Evolutionary conservation across 2,888 invertebrate genomes (phyloP).

Genomic region (Caenorhabditis parvicauda): DNA sequence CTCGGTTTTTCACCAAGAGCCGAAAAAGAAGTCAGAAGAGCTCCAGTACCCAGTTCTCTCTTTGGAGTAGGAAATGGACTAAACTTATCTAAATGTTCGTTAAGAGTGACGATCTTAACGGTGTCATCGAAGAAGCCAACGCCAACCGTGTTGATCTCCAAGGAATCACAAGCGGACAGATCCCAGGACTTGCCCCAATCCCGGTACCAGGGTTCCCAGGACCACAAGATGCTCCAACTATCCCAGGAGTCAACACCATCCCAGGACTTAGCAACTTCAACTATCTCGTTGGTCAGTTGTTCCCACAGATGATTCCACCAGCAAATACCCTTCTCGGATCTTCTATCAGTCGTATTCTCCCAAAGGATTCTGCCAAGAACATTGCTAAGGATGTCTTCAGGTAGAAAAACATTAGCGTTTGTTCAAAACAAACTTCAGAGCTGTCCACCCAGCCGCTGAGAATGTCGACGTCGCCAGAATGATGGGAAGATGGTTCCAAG

Average conservation of each 20-base stretch:
- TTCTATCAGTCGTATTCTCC: slow-evolving; percentile 61
- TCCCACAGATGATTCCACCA: slow-evolving; percentile 63
- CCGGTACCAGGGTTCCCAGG: slow-evolving; percentile 61
- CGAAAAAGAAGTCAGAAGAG: slow-evolving; percentile 27
- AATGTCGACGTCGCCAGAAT: slow-evolving; percentile 62
- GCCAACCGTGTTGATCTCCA: slow-evolving; percentile 59
- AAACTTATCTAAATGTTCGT: slow-evolving; percentile 9
- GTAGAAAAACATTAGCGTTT: slow-evolving; percentile 2
- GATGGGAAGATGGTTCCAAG: slow-evolving; percentile 64
- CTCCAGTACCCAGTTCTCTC: slow-evolving; percentile 36
- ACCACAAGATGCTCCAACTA: slow-evolving; percentile 59
- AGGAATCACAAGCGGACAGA: slow-evolving; percentile 46
- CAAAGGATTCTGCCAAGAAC: slow-evolving; percentile 62
- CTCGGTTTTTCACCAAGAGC: slow-evolving; percentile 45
- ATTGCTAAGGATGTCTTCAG: slow-evolving; percentile 61
- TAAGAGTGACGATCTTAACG: slow-evolving; percentile 55
- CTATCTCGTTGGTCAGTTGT: slow-evolving; percentile 62
- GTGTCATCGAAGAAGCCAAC: slow-evolving; percentile 49
- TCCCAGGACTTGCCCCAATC: slow-evolving; percentile 62
- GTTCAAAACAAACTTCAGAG: slow-evolving; percentile 29
- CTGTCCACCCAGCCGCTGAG: slow-evolving; percentile 62
- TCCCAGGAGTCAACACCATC: slow-evolving; percentile 63
- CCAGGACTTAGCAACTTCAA: slow-evolving; percentile 63
- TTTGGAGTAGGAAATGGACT: slow-evolving; percentile 12
- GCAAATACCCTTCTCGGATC: slow-evolving; percentile 62